Evolutionary conservation across 1,140 invertebrate genomes (phyloP).

Genomic region (Lepidurus arcticus): DNA sequence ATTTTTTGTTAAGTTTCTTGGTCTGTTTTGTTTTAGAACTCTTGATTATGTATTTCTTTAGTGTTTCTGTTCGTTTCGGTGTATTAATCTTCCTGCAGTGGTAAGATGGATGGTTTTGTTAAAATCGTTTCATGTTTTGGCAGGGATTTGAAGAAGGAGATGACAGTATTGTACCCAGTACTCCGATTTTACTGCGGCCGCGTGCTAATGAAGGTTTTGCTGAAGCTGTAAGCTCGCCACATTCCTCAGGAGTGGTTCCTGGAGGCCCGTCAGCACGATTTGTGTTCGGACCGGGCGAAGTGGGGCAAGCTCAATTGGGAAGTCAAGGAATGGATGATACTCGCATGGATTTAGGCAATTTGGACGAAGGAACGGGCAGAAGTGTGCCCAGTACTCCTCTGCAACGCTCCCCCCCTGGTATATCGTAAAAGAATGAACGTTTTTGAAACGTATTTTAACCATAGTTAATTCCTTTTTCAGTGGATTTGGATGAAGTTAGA

Average conservation of each 20-base stretch:
- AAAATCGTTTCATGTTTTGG: not conserved
- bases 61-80: too few species aligned
- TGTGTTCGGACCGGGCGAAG: slow-evolving; percentile 35
- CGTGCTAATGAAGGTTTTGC: slow-evolving; percentile 80
- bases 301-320: slow-evolving; percentile 46
- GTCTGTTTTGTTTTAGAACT: too few species aligned
- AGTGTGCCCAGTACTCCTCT: slow-evolving; percentile 66
- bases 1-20: too few species aligned
- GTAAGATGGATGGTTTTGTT: too few species aligned
- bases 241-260: slow-evolving; percentile 45
- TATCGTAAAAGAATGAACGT: not conserved
- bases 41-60: too few species aligned
- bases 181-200: slow-evolving; percentile 76
- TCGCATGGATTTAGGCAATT: slow-evolving; percentile 62
- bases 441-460: not conserved
- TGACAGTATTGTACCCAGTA: slow-evolving; percentile 84
- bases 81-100: too few species aligned
- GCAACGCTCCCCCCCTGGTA: slow-evolving; percentile 59
- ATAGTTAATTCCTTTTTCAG: not conserved
- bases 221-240: slow-evolving; percentile 84
- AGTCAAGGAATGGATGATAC: slow-evolving; percentile 69
- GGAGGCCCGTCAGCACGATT: slow-evolving; percentile 23
- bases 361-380: slow-evolving; percentile 60
- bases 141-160: slow-evolving; percentile 61
- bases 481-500: not conserved